A percentile compares a stretch with the other conserved stretches of the same genome.
phyloP scores from a whole-genome alignment of 2,113 vertebrate species.

The Tauraco erythrolophus region DNA sequence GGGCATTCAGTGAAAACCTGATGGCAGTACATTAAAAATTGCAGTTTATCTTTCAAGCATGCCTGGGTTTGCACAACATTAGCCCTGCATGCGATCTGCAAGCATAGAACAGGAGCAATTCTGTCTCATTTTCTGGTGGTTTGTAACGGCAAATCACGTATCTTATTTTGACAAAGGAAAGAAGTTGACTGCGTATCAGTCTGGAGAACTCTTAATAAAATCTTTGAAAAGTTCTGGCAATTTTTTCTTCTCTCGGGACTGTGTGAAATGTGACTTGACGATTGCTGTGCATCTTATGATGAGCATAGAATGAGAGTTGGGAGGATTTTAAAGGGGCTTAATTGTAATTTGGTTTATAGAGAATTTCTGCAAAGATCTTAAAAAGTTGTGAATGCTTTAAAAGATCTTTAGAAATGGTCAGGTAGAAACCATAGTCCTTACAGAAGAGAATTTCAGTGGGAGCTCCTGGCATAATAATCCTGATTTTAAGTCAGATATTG shows the following conservation, averaged over 20 bases:
- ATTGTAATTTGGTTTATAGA: background rate
- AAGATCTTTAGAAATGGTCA: background rate
- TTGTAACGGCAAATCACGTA: background rate
- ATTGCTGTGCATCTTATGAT: background rate
- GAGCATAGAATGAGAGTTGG: background rate
- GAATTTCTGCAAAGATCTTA: background rate
- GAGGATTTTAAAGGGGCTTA: background rate
- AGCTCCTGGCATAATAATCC: background rate
- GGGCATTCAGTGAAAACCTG: background rate
- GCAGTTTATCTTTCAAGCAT: slow-evolving; percentile 5
- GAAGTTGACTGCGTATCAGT: background rate
- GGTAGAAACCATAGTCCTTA: background rate
- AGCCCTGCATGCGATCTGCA: background rate
- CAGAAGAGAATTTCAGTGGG: background rate
- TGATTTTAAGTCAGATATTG: background rate
- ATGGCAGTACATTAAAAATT: slow-evolving; percentile 23
- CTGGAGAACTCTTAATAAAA: background rate
- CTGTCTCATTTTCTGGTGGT: background rate
- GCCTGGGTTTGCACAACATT: background rate
- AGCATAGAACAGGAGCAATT: background rate
- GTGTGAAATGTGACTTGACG: fast-evolving
- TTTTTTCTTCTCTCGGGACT: background rate
- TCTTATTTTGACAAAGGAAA: background rate
- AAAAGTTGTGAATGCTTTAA: background rate
- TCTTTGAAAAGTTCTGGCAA: background rate